Conservation (phyloP, 1,140 invertebrate species). For the Drosophila tani region DNA sequence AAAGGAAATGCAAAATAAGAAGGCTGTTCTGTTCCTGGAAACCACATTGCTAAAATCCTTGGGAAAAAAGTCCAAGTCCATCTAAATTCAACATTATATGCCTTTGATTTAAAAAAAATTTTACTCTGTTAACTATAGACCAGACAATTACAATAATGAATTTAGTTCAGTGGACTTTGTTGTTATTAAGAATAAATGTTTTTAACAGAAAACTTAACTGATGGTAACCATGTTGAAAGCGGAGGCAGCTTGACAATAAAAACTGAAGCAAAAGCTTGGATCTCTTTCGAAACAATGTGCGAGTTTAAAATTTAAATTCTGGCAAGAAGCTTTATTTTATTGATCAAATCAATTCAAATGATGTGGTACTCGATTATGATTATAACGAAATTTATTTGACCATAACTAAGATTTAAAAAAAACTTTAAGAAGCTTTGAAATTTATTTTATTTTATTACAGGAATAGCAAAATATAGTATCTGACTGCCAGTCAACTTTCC, state of each 20-base stretch:
- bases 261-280: not conserved
- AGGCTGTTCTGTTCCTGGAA: not conserved
- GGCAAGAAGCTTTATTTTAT: no score
- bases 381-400: no score
- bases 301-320: not conserved
- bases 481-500: not conserved
- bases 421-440: no score
- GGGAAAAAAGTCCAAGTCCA: not conserved
- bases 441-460: not conserved
- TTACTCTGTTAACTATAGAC: slow-evolving; percentile 13
- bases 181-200: not conserved
- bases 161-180: not conserved
- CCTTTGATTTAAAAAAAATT: slow-evolving; percentile 10
- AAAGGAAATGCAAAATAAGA: slow-evolving; percentile 5
- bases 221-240: no score
- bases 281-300: not conserved
- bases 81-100: slow-evolving; percentile 13
- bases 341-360: no score
- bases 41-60: not conserved
- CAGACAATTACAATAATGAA: slow-evolving; percentile 1
- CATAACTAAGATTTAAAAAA: no score
- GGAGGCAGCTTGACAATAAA: no score
- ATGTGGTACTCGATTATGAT: no score
- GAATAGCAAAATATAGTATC: no score
- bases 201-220: no score